Base-by-base conservation (phyloP, 2,797 vertebrate species). In the Lagodon rhomboides region DNA sequence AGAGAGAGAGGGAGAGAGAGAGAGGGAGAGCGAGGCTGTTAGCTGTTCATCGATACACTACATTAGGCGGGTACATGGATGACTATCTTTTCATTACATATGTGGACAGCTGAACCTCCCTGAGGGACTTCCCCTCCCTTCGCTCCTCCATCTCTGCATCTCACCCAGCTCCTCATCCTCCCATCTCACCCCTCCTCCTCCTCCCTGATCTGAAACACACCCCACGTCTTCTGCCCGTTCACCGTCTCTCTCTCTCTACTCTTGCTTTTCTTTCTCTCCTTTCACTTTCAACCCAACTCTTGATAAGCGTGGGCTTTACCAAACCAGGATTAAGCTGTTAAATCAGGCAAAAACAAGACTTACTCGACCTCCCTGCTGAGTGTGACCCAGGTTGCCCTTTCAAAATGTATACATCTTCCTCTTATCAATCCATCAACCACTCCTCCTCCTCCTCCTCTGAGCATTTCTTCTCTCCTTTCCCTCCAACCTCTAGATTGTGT, bases 21-120 rank as follows among this genome's bases (percentile, higher is more conserved):
- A 43, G 59, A 3, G 56, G 20, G 67, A 18, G 47, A 13, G 63
- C 5, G 66, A 23, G 60, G 71, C 73, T 77, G 79, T 54, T 85
- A 78, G 87, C 82, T 84, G 77, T 85, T 87, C 86, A 79, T 93
- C 71, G 54, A 92, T 92, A 90, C 79, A 91, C 74, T 85, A 81
- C 85, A 89, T 90, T 85, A 91, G 86, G 41, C 59, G 58, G 55
- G 71, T 90, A 87, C 89, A 89, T 49, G 81, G 87, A 87, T 79
- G 86, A 84, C 85, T 87, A 79, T 93, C 88, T 88, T 93, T 92
- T 93, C 87, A 93, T 93, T 91, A 91, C 90, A 90, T 85, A 75
- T 77, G 79, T 80, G 80, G 88, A 91, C 79, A 94, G 90, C 92
- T 88, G 88, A 93, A 78, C 90, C 93, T 92, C 92, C 87, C 91